Evolutionary conservation across 2,888 invertebrate species (phyloP).

Genomic region (Tipula helvola): DNA sequence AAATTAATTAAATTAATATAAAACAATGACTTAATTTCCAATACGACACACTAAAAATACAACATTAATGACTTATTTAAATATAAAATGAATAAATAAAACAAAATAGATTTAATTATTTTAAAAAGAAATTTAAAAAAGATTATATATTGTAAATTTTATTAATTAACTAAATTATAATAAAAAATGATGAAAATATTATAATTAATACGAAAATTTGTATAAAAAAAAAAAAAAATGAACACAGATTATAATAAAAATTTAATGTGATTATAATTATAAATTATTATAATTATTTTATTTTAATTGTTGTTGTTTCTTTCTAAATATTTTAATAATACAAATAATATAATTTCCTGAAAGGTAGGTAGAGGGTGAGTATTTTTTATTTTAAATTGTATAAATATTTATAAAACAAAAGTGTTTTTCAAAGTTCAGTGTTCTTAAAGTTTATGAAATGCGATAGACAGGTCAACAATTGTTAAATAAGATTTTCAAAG

Average conservation of each 20-base stretch:
- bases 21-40: neutral
- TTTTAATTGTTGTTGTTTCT: neutral
- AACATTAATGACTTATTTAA: neutral
- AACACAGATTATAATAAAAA: neutral
- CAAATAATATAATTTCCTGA: too few species aligned
- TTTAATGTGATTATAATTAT: neutral
- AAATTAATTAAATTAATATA: neutral
- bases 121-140: neutral
- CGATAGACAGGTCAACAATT: too few species aligned
- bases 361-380: too few species aligned
- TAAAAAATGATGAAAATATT: neutral
- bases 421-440: too few species aligned
- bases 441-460: too few species aligned
- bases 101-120: neutral
- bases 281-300: constrained; percentile 4
- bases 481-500: too few species aligned
- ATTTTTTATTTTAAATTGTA: too few species aligned
- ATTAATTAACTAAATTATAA: neutral
- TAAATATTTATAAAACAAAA: too few species aligned
- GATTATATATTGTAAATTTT: neutral
- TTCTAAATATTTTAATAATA: neutral
- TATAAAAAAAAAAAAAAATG: neutral
- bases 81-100: neutral
- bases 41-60: neutral
- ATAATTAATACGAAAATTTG: neutral